Conservation (phyloP, 1,140 invertebrate genomes). For the Bombus consobrinus region DNA sequence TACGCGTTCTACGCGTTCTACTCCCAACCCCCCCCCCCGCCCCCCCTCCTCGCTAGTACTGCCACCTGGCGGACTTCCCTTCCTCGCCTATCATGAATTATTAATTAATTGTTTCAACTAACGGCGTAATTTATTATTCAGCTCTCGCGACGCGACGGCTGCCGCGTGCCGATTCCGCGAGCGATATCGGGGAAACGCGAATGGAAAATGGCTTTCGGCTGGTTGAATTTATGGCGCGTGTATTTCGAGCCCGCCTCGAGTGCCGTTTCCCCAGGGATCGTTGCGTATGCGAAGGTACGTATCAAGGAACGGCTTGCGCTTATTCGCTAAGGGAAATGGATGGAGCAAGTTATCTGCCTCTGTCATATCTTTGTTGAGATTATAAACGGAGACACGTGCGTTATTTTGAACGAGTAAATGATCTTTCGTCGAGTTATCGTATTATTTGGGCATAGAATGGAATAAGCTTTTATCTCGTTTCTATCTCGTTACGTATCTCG, state of each 20-base stretch:
- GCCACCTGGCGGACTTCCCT: constrained; percentile 74
- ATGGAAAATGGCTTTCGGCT: constrained; percentile 57
- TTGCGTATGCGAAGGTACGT: not conserved
- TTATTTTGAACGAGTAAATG: too few species aligned
- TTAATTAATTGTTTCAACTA: constrained; percentile 84
- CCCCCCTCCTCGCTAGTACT: constrained; percentile 5
- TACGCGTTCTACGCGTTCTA: constrained; percentile 11
- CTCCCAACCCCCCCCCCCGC: not conserved
- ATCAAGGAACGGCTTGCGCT: constrained; percentile 1
- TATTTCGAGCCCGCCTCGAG: not conserved
- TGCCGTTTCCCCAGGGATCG: not conserved
- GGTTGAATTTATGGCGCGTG: constrained; percentile 37
- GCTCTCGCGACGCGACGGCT: constrained; percentile 69
- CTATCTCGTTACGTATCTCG: too few species aligned
- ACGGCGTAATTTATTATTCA: constrained; percentile 82
- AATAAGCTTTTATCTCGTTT: too few species aligned
- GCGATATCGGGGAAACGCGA: constrained; percentile 57
- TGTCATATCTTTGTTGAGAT: not conserved
- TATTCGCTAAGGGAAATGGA: not conserved
- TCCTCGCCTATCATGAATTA: constrained; percentile 83
- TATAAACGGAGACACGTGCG: not conserved
- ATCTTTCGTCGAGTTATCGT: too few species aligned
- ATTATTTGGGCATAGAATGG: too few species aligned
- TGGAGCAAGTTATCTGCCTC: not conserved
- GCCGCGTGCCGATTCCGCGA: constrained; percentile 62